Evolutionary conservation across 2,888 invertebrate genomes (phyloP).

Genomic region (Ophion costatus): DNA sequence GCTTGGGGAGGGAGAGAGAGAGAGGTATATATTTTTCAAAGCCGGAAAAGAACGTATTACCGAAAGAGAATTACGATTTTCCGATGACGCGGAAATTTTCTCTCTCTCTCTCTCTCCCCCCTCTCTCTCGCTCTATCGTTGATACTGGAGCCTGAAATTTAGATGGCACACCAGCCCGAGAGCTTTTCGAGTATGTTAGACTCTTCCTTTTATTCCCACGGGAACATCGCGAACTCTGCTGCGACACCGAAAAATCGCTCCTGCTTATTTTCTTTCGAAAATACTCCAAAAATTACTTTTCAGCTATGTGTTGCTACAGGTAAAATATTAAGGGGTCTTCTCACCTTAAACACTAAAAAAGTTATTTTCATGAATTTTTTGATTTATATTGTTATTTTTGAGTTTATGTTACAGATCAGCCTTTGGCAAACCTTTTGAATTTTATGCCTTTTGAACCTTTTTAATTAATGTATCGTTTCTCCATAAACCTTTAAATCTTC

Average conservation of each 20-base stretch:
- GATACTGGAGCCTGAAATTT: slow-evolving; percentile 41
- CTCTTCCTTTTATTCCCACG: slow-evolving; percentile 39
- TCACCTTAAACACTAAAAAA: too few species aligned
- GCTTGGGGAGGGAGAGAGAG: not conserved
- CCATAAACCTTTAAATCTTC: too few species aligned
- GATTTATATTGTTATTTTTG: too few species aligned
- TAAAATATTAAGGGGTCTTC: too few species aligned
- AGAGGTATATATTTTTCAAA: slow-evolving; percentile 43
- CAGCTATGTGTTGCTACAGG: too few species aligned
- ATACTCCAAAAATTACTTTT: not conserved
- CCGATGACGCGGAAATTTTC: slow-evolving; percentile 44
- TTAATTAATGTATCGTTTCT: too few species aligned
- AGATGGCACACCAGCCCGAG: slow-evolving; percentile 46
- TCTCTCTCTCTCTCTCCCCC: slow-evolving; percentile 9
- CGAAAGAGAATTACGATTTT: slow-evolving; percentile 58
- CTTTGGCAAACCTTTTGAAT: too few species aligned
- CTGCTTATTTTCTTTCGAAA: slow-evolving; percentile 5
- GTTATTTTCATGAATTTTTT: too few species aligned
- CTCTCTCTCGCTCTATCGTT: not conserved
- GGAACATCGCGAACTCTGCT: slow-evolving; percentile 43
- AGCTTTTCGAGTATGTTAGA: slow-evolving; percentile 53
- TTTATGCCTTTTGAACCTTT: too few species aligned
- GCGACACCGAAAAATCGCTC: slow-evolving; percentile 55
- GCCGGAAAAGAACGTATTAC: slow-evolving; percentile 49
- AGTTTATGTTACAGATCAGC: too few species aligned